These are phyloP conservation scores for Agrotis exclamationis DNA, from an alignment of 2,888 invertebrate species.

Conservation along the genomic window DNA sequence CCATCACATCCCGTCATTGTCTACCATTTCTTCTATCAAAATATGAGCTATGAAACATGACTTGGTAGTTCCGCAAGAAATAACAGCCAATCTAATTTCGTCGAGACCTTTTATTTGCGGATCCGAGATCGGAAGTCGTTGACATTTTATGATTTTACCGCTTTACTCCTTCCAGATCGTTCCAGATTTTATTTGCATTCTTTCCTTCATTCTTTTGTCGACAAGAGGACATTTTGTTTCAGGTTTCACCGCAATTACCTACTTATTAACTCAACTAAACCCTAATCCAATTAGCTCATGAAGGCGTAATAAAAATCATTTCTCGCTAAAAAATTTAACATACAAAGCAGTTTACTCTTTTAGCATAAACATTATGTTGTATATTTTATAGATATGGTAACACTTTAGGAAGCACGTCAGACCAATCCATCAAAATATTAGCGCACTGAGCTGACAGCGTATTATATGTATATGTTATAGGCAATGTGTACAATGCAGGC, in stretches of 20 bases:
- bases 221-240: conserved; percentile 2
- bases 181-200: conserved; percentile 39
- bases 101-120: conserved; percentile 38
- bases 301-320: conserved; percentile 31
- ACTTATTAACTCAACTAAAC: conserved; percentile 56
- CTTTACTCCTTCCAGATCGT: conserved; percentile 41
- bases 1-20: background rate
- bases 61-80: conserved; percentile 14
- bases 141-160: conserved; percentile 64
- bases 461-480: too few species aligned
- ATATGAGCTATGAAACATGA: background rate
- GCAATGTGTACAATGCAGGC: too few species aligned
- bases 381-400: conserved; percentile 38
- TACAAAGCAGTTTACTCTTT: conserved; percentile 25
- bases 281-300: conserved; percentile 54
- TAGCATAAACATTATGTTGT: conserved; percentile 14
- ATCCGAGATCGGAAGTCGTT: conserved; percentile 68
- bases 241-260: conserved; percentile 35
- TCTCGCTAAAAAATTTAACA: conserved; percentile 15
- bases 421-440: conserved; percentile 65
- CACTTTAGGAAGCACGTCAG: conserved; percentile 39
- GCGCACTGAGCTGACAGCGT: conserved; percentile 44
- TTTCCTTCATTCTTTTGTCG: conserved; percentile 5
- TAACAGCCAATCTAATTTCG: conserved; percentile 39
- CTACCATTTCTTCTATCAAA: conserved; percentile 9